phyloP scores from a whole-genome alignment of 53 echinoderm and acorn worm genomes.

The Echinometra lucunter region DNA sequence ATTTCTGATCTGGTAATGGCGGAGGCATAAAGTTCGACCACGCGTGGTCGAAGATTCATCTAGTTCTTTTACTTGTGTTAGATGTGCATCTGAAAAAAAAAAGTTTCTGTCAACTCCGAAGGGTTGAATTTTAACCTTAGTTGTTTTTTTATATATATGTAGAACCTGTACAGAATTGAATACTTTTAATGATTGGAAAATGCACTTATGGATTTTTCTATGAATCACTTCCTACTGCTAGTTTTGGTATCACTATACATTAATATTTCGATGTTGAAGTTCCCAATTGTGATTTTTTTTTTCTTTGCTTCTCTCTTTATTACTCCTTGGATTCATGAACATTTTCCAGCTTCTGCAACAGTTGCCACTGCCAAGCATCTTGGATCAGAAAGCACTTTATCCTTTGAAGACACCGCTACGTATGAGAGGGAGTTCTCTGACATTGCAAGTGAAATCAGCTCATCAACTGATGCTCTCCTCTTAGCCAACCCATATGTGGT shows the following conservation, averaged over 20 bases:
- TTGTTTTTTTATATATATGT: neutral
- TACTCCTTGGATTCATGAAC: neutral
- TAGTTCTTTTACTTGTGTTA: neutral
- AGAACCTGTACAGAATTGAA: neutral
- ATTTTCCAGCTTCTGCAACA: slow-evolving; percentile 62
- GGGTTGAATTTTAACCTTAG: neutral
- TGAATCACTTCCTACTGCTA: neutral
- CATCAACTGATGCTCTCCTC: slow-evolving; percentile 83
- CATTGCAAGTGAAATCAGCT: slow-evolving; percentile 72
- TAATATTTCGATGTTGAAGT: neutral
- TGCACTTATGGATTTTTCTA: neutral
- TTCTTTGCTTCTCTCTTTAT: too few species aligned
- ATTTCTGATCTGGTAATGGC: too few species aligned
- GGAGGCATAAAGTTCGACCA: too few species aligned
- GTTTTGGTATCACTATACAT: neutral
- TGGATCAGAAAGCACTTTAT: slow-evolving; percentile 18
- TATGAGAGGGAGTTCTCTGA: slow-evolving; percentile 65
- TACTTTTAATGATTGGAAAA: neutral
- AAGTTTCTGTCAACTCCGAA: neutral
- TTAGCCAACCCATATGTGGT: slow-evolving; percentile 70
- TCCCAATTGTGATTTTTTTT: neutral
- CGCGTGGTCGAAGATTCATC: too few species aligned
- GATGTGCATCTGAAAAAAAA: neutral
- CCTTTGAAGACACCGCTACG: neutral
- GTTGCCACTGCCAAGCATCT: slow-evolving; percentile 68